Evolutionary conservation across 2,113 vertebrate genomes (phyloP), one percentile per base, ranked within the genome.

Genomic region (Halcyon senegalensis): DNA sequence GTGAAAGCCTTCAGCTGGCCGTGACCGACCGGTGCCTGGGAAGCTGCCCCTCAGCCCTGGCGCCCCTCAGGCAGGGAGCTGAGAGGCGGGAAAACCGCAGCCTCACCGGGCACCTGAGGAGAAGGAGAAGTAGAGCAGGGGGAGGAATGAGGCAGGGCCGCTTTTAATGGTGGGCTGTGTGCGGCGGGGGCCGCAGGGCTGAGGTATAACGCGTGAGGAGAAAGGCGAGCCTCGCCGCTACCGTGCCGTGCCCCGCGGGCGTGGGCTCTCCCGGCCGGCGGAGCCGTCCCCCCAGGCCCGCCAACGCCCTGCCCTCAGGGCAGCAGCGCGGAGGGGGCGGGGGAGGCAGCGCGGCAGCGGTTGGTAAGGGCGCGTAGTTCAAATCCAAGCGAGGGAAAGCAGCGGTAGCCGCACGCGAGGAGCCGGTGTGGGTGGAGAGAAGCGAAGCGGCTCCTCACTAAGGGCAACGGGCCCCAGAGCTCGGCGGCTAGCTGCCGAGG

Each of bases 351-450:
- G 74, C 20, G 7, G n/a, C 31, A 59, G 75, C 97, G 68, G 97
- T 97, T 97, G 92, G 91, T 87, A 43, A 95, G 48, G 91, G 97
- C 97, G 97, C 95, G 97, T n/a, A 91, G 93, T 97, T 96, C 90
- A 97, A 97, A 97, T 23, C 68, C 51, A 80, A 95, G 96, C 80
- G 97, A 97, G 97, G 97, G 97, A 97, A 97, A 94, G 89, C 84
- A 19, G 77, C 56, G 23, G 86, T 16, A 3, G 87, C 84, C 11
- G 82, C 93, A 63, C 85, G 91, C 60, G 78, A 44, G 72, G 59
- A 81, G 85, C 91, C 63, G 63, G 70, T 85, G 95, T n/a, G 77
- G 74, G 92, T 39, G 76, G 64, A 58, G 84, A 48, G 84, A 75
- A 67, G 89, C 13, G 41, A 87, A 89, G 93, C 93, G 72, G 94